phyloP scores from a whole-genome alignment of 2,797 vertebrate species.

The Babyrousa celebensis region DNA sequence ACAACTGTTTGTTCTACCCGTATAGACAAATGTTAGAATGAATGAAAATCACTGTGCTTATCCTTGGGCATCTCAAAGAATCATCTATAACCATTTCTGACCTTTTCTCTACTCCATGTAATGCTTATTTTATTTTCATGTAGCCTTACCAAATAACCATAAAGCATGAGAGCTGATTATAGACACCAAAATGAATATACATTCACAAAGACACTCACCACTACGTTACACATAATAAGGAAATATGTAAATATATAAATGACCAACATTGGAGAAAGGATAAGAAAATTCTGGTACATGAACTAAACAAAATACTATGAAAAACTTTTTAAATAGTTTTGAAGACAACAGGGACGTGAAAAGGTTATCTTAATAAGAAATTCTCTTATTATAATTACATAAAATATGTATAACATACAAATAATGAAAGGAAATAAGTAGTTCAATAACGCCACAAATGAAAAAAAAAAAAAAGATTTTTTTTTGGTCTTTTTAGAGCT shows the following conservation, averaged over 20 bases:
- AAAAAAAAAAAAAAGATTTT: conserved; percentile 58
- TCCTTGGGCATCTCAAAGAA: neutral
- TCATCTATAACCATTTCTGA: conserved; percentile 44
- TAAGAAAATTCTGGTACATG: neutral
- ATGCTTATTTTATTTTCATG: conserved; percentile 25
- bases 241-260: conserved; percentile 44
- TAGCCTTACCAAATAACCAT: conserved; percentile 32
- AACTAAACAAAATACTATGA: conserved; percentile 8
- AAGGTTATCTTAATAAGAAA: neutral
- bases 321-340: conserved; percentile 7
- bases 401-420: neutral
- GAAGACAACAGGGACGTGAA: neutral
- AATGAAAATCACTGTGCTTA: conserved; percentile 61
- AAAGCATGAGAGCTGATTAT: conserved; percentile 5
- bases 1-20: conserved; percentile 69
- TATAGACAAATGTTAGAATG: conserved; percentile 36
- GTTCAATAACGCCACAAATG: neutral
- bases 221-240: neutral
- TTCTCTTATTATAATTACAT: conserved; percentile 12
- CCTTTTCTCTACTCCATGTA: conserved; percentile 21
- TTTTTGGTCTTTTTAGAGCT: neutral
- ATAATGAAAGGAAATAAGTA: neutral
- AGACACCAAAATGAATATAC: conserved; percentile 1
- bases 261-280: neutral
- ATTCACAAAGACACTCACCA: conserved; percentile 12